Conservation (phyloP, 2,113 vertebrate genomes). For the Plecturocebus donacophilus region DNA sequence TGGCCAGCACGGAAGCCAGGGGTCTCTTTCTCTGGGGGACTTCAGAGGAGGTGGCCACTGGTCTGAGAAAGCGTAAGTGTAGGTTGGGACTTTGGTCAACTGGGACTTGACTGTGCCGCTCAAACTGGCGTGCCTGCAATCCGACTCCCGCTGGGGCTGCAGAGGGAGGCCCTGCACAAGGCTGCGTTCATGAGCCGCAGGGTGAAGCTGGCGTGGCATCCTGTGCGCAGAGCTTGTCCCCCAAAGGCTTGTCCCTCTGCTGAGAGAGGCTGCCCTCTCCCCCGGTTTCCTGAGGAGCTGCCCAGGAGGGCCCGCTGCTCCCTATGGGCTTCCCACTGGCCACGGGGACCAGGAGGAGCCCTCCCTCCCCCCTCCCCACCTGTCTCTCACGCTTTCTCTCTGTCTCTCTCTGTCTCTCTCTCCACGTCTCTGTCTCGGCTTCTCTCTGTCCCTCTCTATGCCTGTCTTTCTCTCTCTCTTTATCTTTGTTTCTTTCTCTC, state of each 20-base stretch:
- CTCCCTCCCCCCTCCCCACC: neutral
- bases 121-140: too few species aligned
- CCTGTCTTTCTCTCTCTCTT: too few species aligned
- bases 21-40: neutral
- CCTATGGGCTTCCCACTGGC: fast-evolving
- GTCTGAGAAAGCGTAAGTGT: neutral
- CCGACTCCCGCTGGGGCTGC: neutral
- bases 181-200: fast-evolving
- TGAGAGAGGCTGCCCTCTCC: neutral
- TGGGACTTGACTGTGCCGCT: neutral
- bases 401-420: neutral
- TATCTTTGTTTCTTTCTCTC: neutral
- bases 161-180: neutral
- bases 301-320: too few species aligned
- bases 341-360: neutral
- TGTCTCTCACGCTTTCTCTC: neutral
- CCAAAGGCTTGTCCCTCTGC: too few species aligned
- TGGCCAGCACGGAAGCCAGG: neutral
- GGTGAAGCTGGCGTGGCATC: fast-evolving
- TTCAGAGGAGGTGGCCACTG: neutral
- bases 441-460: neutral
- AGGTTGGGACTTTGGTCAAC: neutral
- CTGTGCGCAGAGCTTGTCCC: too few species aligned
- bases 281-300: neutral
- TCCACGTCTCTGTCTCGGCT: neutral